Evolutionary conservation across 2,888 invertebrate genomes (phyloP).

Genomic region (Microctonus brassicae): DNA sequence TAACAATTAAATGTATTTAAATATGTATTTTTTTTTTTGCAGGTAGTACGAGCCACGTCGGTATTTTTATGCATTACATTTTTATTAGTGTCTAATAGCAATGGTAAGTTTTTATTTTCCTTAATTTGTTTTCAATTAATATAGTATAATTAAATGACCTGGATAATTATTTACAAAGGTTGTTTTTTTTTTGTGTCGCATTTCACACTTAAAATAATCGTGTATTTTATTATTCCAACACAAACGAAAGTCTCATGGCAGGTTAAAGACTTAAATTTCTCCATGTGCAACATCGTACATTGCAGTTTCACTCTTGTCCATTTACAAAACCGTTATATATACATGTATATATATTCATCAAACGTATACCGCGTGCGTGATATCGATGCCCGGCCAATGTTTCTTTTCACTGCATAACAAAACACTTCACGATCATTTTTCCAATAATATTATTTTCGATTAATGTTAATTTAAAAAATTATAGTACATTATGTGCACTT

Average conservation of each 20-base stretch:
- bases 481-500: too few species aligned
- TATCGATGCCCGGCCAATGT: slow-evolving; percentile 24
- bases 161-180: background rate
- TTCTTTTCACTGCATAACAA: background rate
- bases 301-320: slow-evolving; percentile 56
- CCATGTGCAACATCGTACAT: slow-evolving; percentile 38
- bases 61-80: slow-evolving; percentile 59
- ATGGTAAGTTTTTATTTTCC: slow-evolving; percentile 55
- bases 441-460: background rate
- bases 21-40: slow-evolving; percentile 50
- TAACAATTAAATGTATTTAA: slow-evolving; percentile 30
- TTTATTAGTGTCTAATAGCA: slow-evolving; percentile 54
- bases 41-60: slow-evolving; percentile 59
- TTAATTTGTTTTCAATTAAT: too few species aligned
- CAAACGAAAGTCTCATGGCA: slow-evolving; percentile 56
- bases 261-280: slow-evolving; percentile 54
- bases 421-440: background rate
- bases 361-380: slow-evolving; percentile 18
- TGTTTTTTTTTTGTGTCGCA: background rate
- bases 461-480: too few species aligned
- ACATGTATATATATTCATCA: slow-evolving; percentile 13
- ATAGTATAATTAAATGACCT: too few species aligned
- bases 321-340: slow-evolving; percentile 49
- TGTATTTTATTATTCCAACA: slow-evolving; percentile 32
- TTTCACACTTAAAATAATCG: background rate